Evolutionary conservation across 2,888 invertebrate genomes (phyloP).

Genomic region (Poecilobothrus nobilitatus): DNA sequence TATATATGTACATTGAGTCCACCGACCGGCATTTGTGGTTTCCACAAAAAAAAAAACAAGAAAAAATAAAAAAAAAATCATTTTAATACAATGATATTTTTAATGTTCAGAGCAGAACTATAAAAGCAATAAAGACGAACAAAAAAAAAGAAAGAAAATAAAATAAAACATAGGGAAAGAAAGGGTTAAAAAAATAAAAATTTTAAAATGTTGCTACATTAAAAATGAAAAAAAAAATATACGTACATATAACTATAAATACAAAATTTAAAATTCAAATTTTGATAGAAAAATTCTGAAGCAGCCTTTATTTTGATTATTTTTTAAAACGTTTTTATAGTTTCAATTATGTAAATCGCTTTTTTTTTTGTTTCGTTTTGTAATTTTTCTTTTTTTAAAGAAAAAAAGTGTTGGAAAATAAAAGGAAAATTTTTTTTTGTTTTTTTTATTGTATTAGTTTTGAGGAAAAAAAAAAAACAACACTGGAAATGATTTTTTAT

Average conservation of each 20-base stretch:
- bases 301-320: too few species aligned
- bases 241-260: too few species aligned
- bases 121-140: not conserved
- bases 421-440: not conserved
- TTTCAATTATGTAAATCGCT: conserved; percentile 1
- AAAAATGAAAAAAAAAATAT: not conserved
- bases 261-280: not conserved
- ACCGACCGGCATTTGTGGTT: not conserved
- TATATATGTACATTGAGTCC: not conserved
- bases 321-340: not conserved
- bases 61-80: not conserved
- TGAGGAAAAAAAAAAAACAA: not conserved
- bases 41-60: not conserved
- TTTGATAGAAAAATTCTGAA: not conserved
- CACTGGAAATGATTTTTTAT: too few species aligned
- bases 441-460: too few species aligned
- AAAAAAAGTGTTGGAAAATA: not conserved
- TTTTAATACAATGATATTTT: not conserved
- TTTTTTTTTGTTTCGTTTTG: not conserved
- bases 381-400: not conserved
- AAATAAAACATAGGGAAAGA: not conserved
- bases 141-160: not conserved
- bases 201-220: not conserved
- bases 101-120: too few species aligned
- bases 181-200: not conserved